phyloP scores from a whole-genome alignment of 2,888 invertebrate species.

The Cryptophagus acutangulus region DNA sequence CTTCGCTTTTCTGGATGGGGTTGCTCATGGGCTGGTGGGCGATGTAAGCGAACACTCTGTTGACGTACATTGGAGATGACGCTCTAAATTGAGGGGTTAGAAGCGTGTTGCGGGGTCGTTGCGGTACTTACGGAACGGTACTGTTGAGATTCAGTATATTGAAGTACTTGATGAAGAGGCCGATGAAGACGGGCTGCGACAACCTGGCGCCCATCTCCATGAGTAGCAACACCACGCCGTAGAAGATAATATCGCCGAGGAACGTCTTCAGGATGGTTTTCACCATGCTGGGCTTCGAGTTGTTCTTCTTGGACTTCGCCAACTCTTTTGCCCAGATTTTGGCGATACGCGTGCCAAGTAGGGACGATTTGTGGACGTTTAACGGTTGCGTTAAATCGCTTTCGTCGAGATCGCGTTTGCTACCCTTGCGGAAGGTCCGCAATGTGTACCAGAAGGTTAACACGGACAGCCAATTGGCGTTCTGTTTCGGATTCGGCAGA shows the following conservation, averaged over 20 bases:
- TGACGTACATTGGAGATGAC: conserved; percentile 39
- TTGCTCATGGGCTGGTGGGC: conserved; percentile 11
- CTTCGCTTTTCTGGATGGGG: conserved; percentile 45
- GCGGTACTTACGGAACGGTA: conserved; percentile 29
- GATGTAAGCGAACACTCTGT: not conserved
- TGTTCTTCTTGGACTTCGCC: conserved; percentile 44
- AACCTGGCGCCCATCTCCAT: conserved; percentile 50
- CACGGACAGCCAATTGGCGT: too few species aligned
- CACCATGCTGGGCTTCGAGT: conserved; percentile 55
- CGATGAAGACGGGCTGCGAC: conserved; percentile 53
- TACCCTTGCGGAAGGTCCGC: conserved; percentile 37
- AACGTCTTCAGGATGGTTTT: conserved; percentile 56
- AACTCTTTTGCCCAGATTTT: conserved; percentile 58
- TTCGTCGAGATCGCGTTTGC: conserved; percentile 37
- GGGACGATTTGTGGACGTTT: conserved; percentile 56
- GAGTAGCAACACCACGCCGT: conserved; percentile 53
- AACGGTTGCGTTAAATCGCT: conserved; percentile 63
- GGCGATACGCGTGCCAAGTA: conserved; percentile 57
- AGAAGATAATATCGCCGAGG: conserved; percentile 53
- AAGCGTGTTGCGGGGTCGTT: not conserved
- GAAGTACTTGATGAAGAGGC: conserved; percentile 52
- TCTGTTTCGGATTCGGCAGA: too few species aligned
- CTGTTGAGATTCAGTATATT: conserved; percentile 43
- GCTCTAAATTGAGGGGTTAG: conserved; percentile 16
- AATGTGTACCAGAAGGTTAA: conserved; percentile 38